Percentiles rank a stretch among this genome's conserved stretches.
Conservation (phyloP, 2,113 vertebrate species). For the Eurypyga helias region DNA sequence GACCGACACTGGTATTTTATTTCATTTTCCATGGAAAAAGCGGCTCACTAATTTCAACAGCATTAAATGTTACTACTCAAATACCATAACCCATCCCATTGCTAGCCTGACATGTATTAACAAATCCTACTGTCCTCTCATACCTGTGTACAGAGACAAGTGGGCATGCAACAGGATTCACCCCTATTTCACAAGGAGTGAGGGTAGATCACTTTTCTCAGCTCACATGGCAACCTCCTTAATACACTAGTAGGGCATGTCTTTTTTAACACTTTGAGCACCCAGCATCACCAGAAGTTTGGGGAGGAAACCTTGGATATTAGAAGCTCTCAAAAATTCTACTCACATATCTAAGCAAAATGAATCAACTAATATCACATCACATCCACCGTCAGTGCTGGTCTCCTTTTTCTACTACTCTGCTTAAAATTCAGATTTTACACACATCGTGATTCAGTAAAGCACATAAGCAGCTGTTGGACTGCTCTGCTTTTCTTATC, state of each 20-base stretch:
- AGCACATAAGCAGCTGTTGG: neutral
- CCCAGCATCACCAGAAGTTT: neutral
- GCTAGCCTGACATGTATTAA: neutral
- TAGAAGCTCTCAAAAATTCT: neutral
- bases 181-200: neutral
- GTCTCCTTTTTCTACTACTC: neutral
- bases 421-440: neutral
- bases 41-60: neutral
- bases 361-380: neutral
- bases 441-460: neutral
- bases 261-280: neutral
- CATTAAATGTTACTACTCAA: neutral
- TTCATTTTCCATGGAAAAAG: constrained; percentile 25
- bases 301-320: neutral
- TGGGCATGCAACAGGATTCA: neutral
- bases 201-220: neutral
- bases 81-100: neutral
- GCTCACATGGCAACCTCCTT: neutral
- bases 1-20: neutral
- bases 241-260: neutral
- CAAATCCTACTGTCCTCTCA: neutral
- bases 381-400: neutral
- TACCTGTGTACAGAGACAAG: neutral
- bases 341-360: neutral
- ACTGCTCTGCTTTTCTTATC: neutral